Evolutionary conservation across 2,888 invertebrate species (phyloP).

Genomic region (Apocheima hispidaria): DNA sequence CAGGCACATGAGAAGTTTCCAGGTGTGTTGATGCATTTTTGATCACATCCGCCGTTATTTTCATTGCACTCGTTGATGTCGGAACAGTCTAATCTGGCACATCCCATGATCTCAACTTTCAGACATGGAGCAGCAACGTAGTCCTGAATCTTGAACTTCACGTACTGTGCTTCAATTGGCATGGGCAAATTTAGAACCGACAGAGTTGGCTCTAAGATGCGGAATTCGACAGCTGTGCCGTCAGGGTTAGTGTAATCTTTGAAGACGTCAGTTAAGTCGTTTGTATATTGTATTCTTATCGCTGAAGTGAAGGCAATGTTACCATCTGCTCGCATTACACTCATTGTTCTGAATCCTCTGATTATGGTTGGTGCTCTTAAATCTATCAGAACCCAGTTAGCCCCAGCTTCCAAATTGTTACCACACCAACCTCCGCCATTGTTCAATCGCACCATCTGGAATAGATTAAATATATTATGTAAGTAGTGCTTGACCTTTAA

Average conservation of each 20-base stretch:
- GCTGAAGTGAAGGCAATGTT: conserved; percentile 96
- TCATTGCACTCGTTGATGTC: conserved; percentile 95
- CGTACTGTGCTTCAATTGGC: conserved; percentile 95
- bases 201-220: conserved; percentile 95
- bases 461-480: conserved; percentile 34
- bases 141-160: conserved; percentile 94
- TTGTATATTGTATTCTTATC: conserved; percentile 94
- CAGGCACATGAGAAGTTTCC: conserved; percentile 96
- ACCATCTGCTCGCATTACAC: conserved; percentile 93
- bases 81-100: conserved; percentile 94
- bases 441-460: conserved; percentile 93
- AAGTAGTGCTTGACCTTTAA: background rate
- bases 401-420: conserved; percentile 92
- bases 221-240: conserved; percentile 96
- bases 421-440: conserved; percentile 96
- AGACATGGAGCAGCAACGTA: conserved; percentile 95
- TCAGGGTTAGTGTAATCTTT: conserved; percentile 97
- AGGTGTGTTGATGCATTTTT: conserved; percentile 95
- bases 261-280: conserved; percentile 95
- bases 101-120: conserved; percentile 96
- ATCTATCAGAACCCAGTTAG: conserved; percentile 95
- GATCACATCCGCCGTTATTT: conserved; percentile 96
- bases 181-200: conserved; percentile 95
- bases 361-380: conserved; percentile 95
- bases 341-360: conserved; percentile 96